phyloP scores from a whole-genome alignment of 2,888 invertebrate genomes.

The Cryptops parisi region DNA sequence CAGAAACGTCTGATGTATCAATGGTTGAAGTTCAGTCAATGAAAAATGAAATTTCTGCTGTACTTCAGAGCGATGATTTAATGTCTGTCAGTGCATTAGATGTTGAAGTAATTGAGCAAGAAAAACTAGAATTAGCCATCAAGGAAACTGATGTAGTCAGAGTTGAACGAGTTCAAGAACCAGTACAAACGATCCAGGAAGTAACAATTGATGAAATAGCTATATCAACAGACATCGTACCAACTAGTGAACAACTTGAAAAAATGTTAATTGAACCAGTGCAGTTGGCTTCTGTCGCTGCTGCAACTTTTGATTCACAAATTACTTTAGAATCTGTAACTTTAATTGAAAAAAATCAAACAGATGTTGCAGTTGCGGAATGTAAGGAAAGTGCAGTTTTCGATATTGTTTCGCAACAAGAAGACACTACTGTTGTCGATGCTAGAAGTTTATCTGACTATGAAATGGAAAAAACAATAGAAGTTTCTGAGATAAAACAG shows the following conservation, averaged over 20 bases:
- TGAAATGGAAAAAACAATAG: background rate
- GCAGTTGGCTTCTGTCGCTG: too few relatives aligned
- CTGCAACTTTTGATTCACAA: background rate
- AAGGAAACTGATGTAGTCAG: background rate
- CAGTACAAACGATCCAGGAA: background rate
- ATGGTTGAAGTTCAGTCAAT: background rate
- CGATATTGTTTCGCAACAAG: background rate
- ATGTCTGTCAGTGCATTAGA: background rate
- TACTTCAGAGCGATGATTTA: background rate
- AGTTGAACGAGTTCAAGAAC: background rate
- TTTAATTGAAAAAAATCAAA: constrained; percentile 1
- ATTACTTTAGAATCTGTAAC: constrained; percentile 1
- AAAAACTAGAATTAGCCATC: background rate
- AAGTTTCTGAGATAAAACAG: background rate
- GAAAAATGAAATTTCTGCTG: background rate
- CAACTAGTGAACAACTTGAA: too few relatives aligned
- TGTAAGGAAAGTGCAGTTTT: background rate
- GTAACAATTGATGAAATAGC: background rate
- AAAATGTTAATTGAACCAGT: too few relatives aligned
- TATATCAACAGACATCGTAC: background rate
- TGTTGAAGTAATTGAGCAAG: background rate
- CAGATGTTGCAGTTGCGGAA: too few relatives aligned
- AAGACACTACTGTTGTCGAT: too few relatives aligned
- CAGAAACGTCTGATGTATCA: background rate
- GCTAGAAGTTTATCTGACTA: too few relatives aligned